Base-by-base conservation (phyloP, 1,140 invertebrate species). In the Pogonognathellus flavescens region DNA sequence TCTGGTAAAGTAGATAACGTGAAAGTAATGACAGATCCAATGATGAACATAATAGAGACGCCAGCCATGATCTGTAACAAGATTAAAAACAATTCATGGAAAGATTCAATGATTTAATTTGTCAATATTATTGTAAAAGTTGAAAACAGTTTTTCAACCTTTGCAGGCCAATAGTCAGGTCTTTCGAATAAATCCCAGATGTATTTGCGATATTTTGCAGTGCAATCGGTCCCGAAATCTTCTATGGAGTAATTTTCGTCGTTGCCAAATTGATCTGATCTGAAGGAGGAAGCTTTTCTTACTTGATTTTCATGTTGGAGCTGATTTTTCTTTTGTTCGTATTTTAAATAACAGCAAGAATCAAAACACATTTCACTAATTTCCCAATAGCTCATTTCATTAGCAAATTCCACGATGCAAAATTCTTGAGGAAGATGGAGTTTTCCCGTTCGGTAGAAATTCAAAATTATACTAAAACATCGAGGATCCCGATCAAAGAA, bases 401-500 rank as follows among this genome's bases (percentile, higher is more conserved):
- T 97, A 91, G 95, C 97, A 92, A 99, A 99, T 83, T 97, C 97
- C 89, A 99, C 93, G 86, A 99, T 97, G 91, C 98, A 99, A 97
- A 99, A 98, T 92, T 99, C 97, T 91, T 99, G 97, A 86, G 98
- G 97, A 89, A 99, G 93, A 92, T 99, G 98, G 82, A 99, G 93
- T 91, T 99, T 98, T 55, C 97, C 97, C 84, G 97, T 98, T 88
- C 98, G 94, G 92, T 99, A 99, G 92, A 99, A 99, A 92, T 99
- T 99, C 85, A 99, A 93, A 88, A 99, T 97, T 86, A 97, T 97
- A 92, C 95, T 96, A 92, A 99, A 99, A 87, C 97, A 97, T 89
- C 97, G 95, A 84, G 98, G 98, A 91, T 99, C 97, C 83, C 98
- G 93, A 91, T 99, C 98, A 92, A 99, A 99, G 92, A 98, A 99